Base-by-base conservation (phyloP, 2,797 vertebrate genomes). In the Sebastes kiyomatsui region DNA sequence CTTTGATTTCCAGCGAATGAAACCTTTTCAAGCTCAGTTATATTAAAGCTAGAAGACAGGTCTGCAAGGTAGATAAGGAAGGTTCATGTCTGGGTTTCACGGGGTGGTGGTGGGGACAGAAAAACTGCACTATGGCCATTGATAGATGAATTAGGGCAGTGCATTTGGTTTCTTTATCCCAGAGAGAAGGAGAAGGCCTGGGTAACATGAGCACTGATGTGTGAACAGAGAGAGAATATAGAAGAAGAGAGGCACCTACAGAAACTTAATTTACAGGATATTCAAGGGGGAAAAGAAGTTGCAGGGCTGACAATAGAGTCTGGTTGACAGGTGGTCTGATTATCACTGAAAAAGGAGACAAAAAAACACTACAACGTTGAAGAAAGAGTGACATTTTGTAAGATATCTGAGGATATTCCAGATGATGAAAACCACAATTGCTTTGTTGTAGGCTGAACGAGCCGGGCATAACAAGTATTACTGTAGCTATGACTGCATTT, bases 401-500 rank as follows among this genome's bases (percentile, higher is more conserved):
- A 33, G 16, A 13, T 20, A 67, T n/a, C 28, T 22, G 12, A 67
- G 66, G 46, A 11, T 49, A 67, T 67, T 65, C 23, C 35, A 42
- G 35, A 66, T 42, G 16, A 42, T 65, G 13, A 67, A 46, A 28
- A 25, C 22, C 5, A 46, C 38, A 28, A 18, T 4, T 67, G 25
- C 64, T 67, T 28, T 33, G n/a, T n/a, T 52, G 3, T 1, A 23
- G n/a, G 28, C 22, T n/a, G 27, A 68, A 3, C 1, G 1, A 52
- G 22, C 16, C 1, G 1, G 18, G 28, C 4, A 33, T 22, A 18
- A 68, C 55, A 56, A 49, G 13, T 23, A 7, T 59, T 12, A 35
- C 67, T 16, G 13, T 13, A 60, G 32, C 66, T n/a, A 27, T 23
- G 77, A 71, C 33, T 46, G 46, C 2, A 2, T 55, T 89, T 89